These are phyloP conservation scores for Apamea epomidion DNA, from an alignment of 2,888 invertebrate species.

Conservation along the genomic window DNA sequence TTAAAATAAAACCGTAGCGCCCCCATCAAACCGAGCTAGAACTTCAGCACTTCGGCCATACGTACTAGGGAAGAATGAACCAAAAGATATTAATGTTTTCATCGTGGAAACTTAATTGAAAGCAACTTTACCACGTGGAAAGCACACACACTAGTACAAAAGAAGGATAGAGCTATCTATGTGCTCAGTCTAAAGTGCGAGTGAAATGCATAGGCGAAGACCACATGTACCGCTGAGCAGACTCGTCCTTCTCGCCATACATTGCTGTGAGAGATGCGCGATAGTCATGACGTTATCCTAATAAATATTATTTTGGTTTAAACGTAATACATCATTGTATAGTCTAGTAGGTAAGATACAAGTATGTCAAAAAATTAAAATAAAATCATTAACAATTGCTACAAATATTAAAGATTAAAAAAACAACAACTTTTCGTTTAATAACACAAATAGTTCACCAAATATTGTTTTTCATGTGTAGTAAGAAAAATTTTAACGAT, in stretches of 20 bases:
- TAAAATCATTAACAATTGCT: not conserved
- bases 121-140: not conserved
- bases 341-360: not conserved
- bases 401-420: not conserved
- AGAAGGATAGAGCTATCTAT: constrained; percentile 13
- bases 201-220: not conserved
- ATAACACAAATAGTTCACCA: not conserved
- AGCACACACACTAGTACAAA: not conserved
- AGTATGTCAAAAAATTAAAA: not conserved
- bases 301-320: not conserved
- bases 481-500: not conserved
- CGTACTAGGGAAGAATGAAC: constrained; percentile 17
- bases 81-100: not conserved
- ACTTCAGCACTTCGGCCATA: constrained; percentile 7
- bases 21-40: not conserved
- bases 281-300: not conserved
- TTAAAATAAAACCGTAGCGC: not conserved
- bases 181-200: not conserved
- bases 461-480: not conserved
- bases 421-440: not conserved
- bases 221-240: not conserved
- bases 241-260: not conserved
- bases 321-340: not conserved
- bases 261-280: not conserved
- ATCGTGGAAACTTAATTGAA: not conserved